phyloP scores from a whole-genome alignment of 2,888 invertebrate genomes.

The Philonicus albiceps region DNA sequence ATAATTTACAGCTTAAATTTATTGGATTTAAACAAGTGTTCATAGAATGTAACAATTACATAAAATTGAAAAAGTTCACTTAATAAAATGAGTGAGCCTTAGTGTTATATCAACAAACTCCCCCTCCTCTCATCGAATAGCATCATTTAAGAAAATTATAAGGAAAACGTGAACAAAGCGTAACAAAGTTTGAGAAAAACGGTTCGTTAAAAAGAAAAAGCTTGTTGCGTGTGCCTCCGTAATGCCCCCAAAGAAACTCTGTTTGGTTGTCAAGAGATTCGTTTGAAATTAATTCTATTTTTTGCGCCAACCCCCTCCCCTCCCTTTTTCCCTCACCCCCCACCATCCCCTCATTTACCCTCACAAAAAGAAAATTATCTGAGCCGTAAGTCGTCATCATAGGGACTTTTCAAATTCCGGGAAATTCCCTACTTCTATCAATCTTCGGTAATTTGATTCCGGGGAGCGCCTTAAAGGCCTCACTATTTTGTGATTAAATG shows the following conservation, averaged over 20 bases:
- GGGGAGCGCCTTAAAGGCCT: background rate
- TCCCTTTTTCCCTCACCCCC: background rate
- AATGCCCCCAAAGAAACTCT: background rate
- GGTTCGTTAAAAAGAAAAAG: background rate
- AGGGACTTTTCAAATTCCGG: background rate
- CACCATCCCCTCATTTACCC: background rate
- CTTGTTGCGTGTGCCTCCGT: background rate
- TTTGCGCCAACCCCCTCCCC: background rate
- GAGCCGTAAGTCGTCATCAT: background rate
- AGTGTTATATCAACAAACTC: background rate
- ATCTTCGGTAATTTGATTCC: background rate
- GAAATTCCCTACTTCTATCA: background rate
- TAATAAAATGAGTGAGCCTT: background rate
- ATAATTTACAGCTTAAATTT: background rate
- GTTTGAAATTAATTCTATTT: background rate
- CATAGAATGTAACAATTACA: background rate
- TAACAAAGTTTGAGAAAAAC: background rate
- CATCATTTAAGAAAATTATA: background rate
- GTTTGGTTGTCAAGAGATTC: background rate
- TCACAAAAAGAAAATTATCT: background rate
- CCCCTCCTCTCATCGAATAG: background rate
- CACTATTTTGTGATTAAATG: constrained; percentile 16
- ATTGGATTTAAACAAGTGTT: too few species aligned
- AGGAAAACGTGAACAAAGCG: background rate
- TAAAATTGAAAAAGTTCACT: background rate